Base-by-base conservation (phyloP, 1,140 invertebrate genomes). In the Nasonia vitripennis region DNA sequence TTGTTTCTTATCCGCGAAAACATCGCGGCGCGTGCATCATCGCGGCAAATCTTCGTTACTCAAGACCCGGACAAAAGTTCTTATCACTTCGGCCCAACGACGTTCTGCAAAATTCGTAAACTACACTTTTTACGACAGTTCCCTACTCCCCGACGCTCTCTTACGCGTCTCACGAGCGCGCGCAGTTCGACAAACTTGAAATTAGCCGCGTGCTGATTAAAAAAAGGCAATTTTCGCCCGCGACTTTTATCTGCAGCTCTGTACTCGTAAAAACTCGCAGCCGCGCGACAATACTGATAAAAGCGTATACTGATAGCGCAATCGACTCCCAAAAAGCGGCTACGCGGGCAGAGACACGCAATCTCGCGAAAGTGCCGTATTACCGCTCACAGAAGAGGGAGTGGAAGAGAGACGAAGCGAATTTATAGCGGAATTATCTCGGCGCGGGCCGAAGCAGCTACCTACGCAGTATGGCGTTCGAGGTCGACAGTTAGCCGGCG, bases 191-290 rank as follows among this genome's bases (percentile, higher is more conserved):
- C 41, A 78, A 86, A 86, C 70, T 86, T 86, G 68, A 78, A 86
- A 86, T 86, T 86, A 86, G 84, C 37, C 71, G 2, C 20, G 62
- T n/a, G 48, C 81, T 86, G 84, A 86, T 86, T 86, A 86, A 86
- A 86, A 86, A 55, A 17, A 68, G 75, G 1, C n/a, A 73, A 84
- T 84, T 84, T 84, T 78, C 83, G 55, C 77, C 75, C 48, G 20
- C 11, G 73, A 78, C n/a, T 78, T 78, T 78, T 78, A 70, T 84
- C 37, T 23, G 5, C 17, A 5, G 20, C 11, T 73, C 1, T 14
- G 51, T 55, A 55, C 6, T 7, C 14, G 14, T n/a, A 14, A 55
- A 77, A 34, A 67, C 20, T 27, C 27, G 7, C 11, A 2, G 48
- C 14, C 23, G 2, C 55, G 14, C 37, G 41, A 71, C 82, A 41